phyloP scores from a whole-genome alignment of 2,113 vertebrate species.

The Geococcyx californianus region DNA sequence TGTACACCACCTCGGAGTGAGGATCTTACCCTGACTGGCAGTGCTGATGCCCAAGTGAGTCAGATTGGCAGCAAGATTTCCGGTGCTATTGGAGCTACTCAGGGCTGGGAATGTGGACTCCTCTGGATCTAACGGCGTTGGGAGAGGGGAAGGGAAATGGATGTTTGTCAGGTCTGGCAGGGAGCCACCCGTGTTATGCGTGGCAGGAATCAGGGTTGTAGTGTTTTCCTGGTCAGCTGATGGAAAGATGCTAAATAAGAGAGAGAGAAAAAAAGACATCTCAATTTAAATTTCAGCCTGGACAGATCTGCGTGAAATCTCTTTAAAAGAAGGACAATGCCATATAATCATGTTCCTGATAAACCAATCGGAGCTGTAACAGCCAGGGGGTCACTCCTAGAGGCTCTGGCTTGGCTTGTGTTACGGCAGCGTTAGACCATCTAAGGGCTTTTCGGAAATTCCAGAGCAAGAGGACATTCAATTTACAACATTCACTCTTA shows the following conservation, averaged over 20 bases:
- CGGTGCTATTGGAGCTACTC: slow-evolving; percentile 86
- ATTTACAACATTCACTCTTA: neutral
- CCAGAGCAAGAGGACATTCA: neutral
- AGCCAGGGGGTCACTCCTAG: neutral
- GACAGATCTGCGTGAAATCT: neutral
- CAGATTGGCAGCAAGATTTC: slow-evolving; percentile 90
- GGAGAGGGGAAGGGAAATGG: slow-evolving; percentile 95
- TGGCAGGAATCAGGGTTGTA: slow-evolving; percentile 84
- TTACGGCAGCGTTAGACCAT: accelerated
- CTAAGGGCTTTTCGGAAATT: neutral
- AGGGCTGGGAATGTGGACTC: slow-evolving; percentile 88
- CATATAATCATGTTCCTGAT: neutral
- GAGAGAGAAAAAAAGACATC: neutral
- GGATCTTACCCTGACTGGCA: slow-evolving; percentile 81
- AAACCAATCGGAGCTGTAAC: neutral
- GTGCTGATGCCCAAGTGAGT: slow-evolving; percentile 91
- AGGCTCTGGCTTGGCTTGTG: neutral
- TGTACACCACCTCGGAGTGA: accelerated
- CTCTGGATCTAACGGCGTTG: slow-evolving; percentile 93
- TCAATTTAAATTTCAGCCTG: neutral
- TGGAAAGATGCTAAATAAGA: slow-evolving; percentile 87
- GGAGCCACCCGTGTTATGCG: slow-evolving; percentile 94
- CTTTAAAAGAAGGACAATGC: neutral
- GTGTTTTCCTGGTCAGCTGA: slow-evolving; percentile 93
- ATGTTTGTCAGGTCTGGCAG: slow-evolving; percentile 96